A percentile compares a stretch with the other conserved stretches of the same genome.
Evolutionary conservation across 53 echinoderm and acorn worm species (phyloP).

Genomic region (Paelopatides confundens): DNA sequence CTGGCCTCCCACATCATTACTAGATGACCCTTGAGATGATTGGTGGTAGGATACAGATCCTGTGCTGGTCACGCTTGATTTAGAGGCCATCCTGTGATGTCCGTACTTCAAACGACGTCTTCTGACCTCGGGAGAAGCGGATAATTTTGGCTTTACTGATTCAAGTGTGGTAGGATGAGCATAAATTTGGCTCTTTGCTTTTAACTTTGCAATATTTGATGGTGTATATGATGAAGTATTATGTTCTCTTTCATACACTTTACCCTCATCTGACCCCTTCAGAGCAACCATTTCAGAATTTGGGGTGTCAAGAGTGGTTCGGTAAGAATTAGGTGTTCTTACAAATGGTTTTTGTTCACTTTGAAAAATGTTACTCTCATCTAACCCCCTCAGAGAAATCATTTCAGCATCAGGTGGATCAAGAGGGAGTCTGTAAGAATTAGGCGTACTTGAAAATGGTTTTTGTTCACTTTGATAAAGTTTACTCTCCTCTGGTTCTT

Average conservation of each 20-base stretch:
- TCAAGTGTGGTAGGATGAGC: not conserved
- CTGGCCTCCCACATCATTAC: not conserved
- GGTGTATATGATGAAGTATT: not conserved
- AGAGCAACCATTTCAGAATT: not conserved
- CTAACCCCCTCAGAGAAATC: not conserved
- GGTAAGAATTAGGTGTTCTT: not conserved
- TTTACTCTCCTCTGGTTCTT: not conserved
- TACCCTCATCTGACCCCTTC: not conserved
- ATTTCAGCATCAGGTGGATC: not conserved
- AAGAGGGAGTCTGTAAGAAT: not conserved
- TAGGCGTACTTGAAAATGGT: not conserved
- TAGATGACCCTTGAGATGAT: slow-evolving; percentile 26
- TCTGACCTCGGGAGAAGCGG: slow-evolving; percentile 33
- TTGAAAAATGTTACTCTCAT: not conserved
- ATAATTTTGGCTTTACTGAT: not conserved
- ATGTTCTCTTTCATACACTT: not conserved
- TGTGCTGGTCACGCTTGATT: slow-evolving; percentile 34
- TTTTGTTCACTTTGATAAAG: not conserved
- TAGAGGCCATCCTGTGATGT: slow-evolving; percentile 31
- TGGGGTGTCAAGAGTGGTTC: not conserved
- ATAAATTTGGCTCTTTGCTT: not conserved
- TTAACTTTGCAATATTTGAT: not conserved
- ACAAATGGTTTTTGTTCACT: not conserved
- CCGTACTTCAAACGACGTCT: not conserved
- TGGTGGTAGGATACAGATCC: slow-evolving; percentile 42